Evolutionary conservation across 2,888 invertebrate genomes (phyloP).

Genomic region (Neuroscelio doddi): DNA sequence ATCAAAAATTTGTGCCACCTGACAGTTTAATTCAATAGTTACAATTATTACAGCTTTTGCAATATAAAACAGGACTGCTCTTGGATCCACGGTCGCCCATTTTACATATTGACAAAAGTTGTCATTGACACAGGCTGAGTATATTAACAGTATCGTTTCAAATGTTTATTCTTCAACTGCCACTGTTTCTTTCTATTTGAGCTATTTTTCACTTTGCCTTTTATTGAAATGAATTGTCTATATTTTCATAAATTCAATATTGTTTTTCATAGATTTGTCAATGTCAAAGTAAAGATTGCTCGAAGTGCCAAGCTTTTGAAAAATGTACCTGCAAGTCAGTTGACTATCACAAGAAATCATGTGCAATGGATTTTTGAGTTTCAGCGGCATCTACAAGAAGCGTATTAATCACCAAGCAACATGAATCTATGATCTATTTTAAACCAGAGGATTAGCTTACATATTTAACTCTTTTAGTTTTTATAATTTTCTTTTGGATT

Average conservation of each 20-base stretch:
- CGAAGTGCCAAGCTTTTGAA: no score
- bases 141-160: constrained; percentile 56
- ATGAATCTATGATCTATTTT: no score
- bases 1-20: constrained; percentile 17
- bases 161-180: constrained; percentile 38
- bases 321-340: constrained; percentile 15
- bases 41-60: constrained; percentile 58
- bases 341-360: neutral
- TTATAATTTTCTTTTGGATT: constrained; percentile 13
- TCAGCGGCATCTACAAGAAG: constrained; percentile 52
- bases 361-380: constrained; percentile 51
- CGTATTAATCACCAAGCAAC: constrained; percentile 25
- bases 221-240: no score
- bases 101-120: constrained; percentile 52
- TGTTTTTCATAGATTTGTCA: no score
- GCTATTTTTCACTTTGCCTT: constrained; percentile 9
- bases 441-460: constrained; percentile 24
- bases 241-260: no score
- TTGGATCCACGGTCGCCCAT: constrained; percentile 55
- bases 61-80: constrained; percentile 53
- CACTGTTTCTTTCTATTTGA: constrained; percentile 27
- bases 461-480: constrained; percentile 8
- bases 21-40: constrained; percentile 51
- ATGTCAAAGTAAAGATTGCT: no score
- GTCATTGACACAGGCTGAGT: constrained; percentile 63